Conservation (phyloP, 2,113 vertebrate genomes). For the Lonchura striata region DNA sequence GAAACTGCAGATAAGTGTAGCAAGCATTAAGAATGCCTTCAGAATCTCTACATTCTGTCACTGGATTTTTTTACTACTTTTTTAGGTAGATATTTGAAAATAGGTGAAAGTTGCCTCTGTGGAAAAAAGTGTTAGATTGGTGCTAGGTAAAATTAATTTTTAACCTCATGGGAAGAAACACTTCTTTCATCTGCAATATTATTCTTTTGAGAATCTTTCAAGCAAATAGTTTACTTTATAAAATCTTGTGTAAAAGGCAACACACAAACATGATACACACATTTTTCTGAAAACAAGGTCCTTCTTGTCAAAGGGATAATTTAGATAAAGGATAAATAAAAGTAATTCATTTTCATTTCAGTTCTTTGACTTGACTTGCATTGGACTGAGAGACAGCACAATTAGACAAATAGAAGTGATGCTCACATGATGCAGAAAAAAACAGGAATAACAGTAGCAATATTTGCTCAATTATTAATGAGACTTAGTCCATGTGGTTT, state of each 20-base stretch:
- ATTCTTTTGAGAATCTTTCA: not conserved
- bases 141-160: not conserved
- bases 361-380: not conserved
- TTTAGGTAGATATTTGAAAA: not conserved
- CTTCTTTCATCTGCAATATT: not conserved
- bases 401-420: not conserved
- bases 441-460: not conserved
- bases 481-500: not conserved
- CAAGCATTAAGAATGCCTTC: not conserved
- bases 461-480: not conserved
- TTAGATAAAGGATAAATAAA: not conserved
- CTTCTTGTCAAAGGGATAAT: not conserved
- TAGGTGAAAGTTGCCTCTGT: not conserved
- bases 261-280: not conserved
- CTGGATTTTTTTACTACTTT: not conserved
- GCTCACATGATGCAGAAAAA: not conserved
- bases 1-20: not conserved
- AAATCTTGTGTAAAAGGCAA: not conserved
- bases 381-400: not conserved
- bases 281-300: not conserved
- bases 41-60: not conserved
- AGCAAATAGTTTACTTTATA: not conserved
- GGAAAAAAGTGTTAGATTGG: not conserved
- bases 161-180: not conserved
- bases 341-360: not conserved